Evolutionary conservation across 2,888 invertebrate species (phyloP), one percentile per base, ranked within the genome.

Genomic region (Papilio elwesi): DNA sequence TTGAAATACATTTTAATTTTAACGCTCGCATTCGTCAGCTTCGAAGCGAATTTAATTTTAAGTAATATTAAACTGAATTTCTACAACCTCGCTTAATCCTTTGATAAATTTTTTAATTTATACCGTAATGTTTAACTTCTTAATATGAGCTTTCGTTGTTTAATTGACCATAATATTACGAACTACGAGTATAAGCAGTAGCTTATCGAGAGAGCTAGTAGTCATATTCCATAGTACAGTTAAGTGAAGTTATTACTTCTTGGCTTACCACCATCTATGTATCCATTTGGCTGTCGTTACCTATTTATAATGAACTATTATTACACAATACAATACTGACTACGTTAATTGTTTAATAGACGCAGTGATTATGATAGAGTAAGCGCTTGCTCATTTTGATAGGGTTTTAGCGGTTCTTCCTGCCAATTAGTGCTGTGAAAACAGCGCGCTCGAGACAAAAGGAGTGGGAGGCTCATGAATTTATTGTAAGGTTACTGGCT

Each of bases 401-500:
- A 86, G 86, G 84, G 86, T 87, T 89, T 88, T 86, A 88, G 83
- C 85, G 82, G 84, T 83, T 81, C 85, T 91, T 91, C 90, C 90
- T 91, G 90, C 87, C 91, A 91, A 93, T 93, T 93, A 93, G 90
- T 83, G 82, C 80, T 80, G 83, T 83, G 84, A 85, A 87, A 87
- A 85, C 87, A 87, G 82, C 84, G 86, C 79, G 81, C 81, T 82
- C 81, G 83, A 81, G 85, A 90, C 90, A 90, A 91, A 90, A 89
- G 87, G 90, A 83, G 77, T 82, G 84, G 82, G 82, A 81, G 86
- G 86, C 89, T 87, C 89, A 89, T 87, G 88, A 92, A 93, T 93
- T 91, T 91, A 92, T 91, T 90, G 92, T 91, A 83, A 88, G 88
- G 88, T 88, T 89, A 87, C 89, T 85, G 88, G 88, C 87, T 90